phyloP scores from a whole-genome alignment of 2,797 vertebrate species.

The Vespertilio murinus region DNA sequence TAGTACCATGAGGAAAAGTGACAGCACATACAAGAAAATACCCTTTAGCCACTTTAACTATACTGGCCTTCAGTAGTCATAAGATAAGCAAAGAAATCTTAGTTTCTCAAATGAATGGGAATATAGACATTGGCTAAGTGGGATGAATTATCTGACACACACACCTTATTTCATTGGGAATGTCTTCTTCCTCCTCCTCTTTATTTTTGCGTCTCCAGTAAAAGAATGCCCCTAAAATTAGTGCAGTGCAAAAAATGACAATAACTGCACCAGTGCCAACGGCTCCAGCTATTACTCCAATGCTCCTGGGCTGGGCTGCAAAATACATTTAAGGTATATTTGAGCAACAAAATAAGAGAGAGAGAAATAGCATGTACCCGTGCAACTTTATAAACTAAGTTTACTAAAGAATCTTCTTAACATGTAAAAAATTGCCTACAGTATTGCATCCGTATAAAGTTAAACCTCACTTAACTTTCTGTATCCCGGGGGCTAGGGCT shows the following conservation, averaged over 20 bases:
- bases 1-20: background rate
- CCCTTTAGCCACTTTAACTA: background rate
- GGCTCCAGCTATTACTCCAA: constrained; percentile 94
- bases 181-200: constrained; percentile 98
- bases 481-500: background rate
- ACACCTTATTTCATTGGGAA: constrained; percentile 99
- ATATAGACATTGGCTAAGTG: background rate
- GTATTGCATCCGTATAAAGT: background rate
- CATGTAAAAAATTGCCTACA: background rate
- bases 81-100: background rate
- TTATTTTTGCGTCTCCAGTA: constrained; percentile 98
- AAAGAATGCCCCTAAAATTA: constrained; percentile 92
- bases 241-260: constrained; percentile 90
- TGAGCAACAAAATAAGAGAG: constrained; percentile 46
- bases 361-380: background rate
- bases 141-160: background rate
- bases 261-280: constrained; percentile 91
- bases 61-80: background rate
- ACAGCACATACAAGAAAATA: background rate
- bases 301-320: constrained; percentile 93
- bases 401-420: background rate
- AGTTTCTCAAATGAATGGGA: background rate
- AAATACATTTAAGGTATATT: constrained; percentile 70
- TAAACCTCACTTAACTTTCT: background rate
- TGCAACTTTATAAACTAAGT: background rate